Base-by-base conservation (phyloP, 1,140 invertebrate genomes). In the Mesaphorura yosii region DNA sequence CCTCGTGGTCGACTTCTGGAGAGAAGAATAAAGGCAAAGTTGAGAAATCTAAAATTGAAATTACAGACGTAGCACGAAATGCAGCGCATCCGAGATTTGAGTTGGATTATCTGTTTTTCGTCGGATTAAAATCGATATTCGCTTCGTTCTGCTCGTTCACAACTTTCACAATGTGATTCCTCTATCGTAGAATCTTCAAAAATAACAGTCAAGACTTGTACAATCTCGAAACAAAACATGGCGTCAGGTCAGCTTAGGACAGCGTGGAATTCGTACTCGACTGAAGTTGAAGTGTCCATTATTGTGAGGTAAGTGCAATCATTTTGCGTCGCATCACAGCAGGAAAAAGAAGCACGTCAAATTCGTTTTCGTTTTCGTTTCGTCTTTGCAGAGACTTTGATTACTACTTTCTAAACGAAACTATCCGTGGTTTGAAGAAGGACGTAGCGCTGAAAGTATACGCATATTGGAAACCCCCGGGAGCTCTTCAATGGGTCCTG, bases 401-500 rank as follows among this genome's bases (percentile, higher is more conserved):
- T 17, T 46, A 46, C 44, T 46, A 46, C 44, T 46, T 46, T 25
- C 14, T 10, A 15, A 12, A 46, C 12, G 44, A 46, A 27, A 22
- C 14, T 10, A 46, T 46, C 44, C 15, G 44, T 4, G 44, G 44
- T 4, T 46, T 46, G 23, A 46, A 46, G 19, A 46, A 46, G 23
- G 46, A 48, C 23, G 37, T 26, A 5, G 46, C 46, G 19, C 46
- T 48, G n/a, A 48, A 48, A 22, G 46, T 48, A 5, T 48, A 31
- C 23, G 46, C 46, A 15, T 48, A 48, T 31, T 48, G 46, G 46
- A 48, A 48, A 22, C 46, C 46, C 17, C 46, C 46, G n/a, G 46
- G 46, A n/a, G 46, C 46, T 4, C 46, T 48, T 34, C 46, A 48
- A 37, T 48, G 46, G 46, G 46, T 48, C 19, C 46, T 34, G 46